phyloP scores from a whole-genome alignment of 2,888 invertebrate genomes.

The Pandemis cinnamomeana region DNA sequence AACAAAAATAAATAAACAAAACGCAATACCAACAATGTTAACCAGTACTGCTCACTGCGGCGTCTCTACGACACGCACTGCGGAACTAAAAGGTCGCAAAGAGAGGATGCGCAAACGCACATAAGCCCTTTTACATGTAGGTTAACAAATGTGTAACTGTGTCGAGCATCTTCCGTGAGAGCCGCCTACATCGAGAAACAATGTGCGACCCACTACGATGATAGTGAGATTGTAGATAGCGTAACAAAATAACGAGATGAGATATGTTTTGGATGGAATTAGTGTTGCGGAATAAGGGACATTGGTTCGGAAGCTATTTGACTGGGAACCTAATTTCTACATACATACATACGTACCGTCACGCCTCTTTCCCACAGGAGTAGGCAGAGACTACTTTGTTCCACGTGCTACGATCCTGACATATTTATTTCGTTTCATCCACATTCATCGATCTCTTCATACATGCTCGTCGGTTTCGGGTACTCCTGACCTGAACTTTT shows the following conservation, averaged over 20 bases:
- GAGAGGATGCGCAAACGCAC: not conserved
- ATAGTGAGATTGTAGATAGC: constrained; percentile 14
- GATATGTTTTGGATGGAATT: constrained; percentile 8
- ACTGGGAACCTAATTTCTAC: no score
- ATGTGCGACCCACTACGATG: constrained; percentile 46
- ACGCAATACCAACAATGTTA: not conserved
- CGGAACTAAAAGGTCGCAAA: not conserved
- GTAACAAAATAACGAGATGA: constrained; percentile 8
- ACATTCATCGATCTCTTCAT: no score
- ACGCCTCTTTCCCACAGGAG: no score
- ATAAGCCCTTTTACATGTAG: constrained; percentile 26
- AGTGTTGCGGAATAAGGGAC: not conserved
- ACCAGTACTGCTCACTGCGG: constrained; percentile 1
- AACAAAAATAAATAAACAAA: not conserved
- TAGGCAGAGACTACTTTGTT: no score
- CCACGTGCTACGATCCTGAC: no score
- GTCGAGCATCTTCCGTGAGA: constrained; percentile 76
- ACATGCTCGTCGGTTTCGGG: no score
- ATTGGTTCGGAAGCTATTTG: no score
- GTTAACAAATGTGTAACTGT: constrained; percentile 69
- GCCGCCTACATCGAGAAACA: constrained; percentile 54
- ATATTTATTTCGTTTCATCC: no score
- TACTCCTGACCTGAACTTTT: no score
- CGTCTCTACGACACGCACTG: not conserved
- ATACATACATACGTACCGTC: no score